Base-by-base conservation (phyloP, 2,113 vertebrate species). In the Boleophthalmus pectinirostris region DNA sequence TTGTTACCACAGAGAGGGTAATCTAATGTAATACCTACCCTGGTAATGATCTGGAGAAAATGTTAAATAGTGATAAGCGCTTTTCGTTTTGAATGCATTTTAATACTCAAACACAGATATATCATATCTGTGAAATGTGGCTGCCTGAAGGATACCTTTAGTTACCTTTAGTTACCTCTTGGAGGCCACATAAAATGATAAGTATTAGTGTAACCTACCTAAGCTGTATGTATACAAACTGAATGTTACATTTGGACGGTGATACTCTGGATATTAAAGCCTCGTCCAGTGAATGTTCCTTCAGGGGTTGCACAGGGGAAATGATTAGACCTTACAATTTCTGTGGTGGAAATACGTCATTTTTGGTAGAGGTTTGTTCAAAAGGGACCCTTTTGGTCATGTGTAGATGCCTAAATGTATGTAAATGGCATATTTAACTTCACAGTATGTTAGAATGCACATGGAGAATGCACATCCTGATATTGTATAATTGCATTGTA, bases 361-460 rank as follows among this genome's bases (percentile, higher is more conserved):
- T 74, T 80, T 70, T 70, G 5, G 57, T 73, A 56, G 51, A 70
- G 73, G 10, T 56, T 79, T 25, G 21, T 82, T 63, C 76, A 81
- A 77, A 83, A 84, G 69, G 78, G 83, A 85, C 87, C 84, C 68
- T 74, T 82, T 80, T 76, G 81, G 79, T 83, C 74, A 47, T 82
- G 78, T 76, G 13, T 73, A 81, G 56, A 83, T 73, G 66, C 61
- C 74, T 77, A 70, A 82, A 29, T 82, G 75, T 15, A 61, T 87
- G 84, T 82, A 80, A 84, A 85, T 68, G 86, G 72, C 78, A 54
- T 89, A 90, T 90, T 88, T 89, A 85, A 88, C 87, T 89, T 88
- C 67, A 82, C 66, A 74, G 67, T 77, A 73, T 68, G 75, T 67
- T 20, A 49, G 24, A 45, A 54, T 58, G 63, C 74, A 75, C 66